Evolutionary conservation across 1,140 invertebrate species (phyloP), one percentile per base, ranked within the genome.

Genomic region (Zophobas morio): DNA sequence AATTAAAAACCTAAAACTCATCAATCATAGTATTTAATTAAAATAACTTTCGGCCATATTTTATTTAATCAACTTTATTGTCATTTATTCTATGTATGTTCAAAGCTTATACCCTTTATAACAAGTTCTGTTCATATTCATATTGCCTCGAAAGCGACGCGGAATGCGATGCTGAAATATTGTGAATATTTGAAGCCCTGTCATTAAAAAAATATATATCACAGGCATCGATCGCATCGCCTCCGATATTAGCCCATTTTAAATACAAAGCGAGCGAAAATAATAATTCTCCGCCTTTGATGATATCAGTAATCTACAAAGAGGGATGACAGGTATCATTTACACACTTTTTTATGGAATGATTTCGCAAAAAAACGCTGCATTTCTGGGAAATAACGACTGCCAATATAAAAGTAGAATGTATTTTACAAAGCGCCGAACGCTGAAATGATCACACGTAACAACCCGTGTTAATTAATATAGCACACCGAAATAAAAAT

Each of bases 1-100:
- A 73, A 73, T 73, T 73, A 73, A 73, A 73, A 73, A 73, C 51
- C 71, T 56, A 56, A 73, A 73, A 56, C 51, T 73, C 71, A 73
- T 73, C 71, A 73, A 73, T 73, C 71, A 73, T 73, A 66, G 20
- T 20, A 73, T 73, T 73, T 73, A 73, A 73, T 73, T 73, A 73
- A 73, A 73, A 73, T 73, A 73, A 54, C 71, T 56, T 54, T 73
- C 36, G 36, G 3, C 49, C 49, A 54, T 73, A 73, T 56, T 73
- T 73, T 73, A 73, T 73, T 73, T 56, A 73, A 73, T 47, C 46
- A 73, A 73, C 46, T 56, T 73, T 73, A 54, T 73, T 73, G 49
- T 73, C 71, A 42, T 66, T 66, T 42, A 66, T 42, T 39, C n/a
- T 8, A 47, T 42, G 32, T 54, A 66, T 66, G 60, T 66, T 51